Base-by-base conservation (phyloP, 2,113 vertebrate genomes). In the Genyomyrus donnyi region DNA sequence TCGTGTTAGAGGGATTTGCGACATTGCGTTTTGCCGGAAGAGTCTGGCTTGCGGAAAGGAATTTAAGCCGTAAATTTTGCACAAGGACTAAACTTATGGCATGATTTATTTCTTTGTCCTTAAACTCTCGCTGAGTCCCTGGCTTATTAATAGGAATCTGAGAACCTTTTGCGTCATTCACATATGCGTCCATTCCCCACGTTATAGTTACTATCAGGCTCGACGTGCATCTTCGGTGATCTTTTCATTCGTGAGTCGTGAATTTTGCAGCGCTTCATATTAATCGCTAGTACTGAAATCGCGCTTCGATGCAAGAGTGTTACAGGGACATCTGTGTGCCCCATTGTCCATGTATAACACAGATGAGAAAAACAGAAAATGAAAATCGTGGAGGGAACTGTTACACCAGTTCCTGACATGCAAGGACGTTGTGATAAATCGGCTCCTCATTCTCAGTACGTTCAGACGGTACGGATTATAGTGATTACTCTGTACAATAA, bases 21-120 rank as follows among this genome's bases (percentile, higher is more conserved):
- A n/a, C 49, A 19, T 27, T 19, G 48, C 6, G 15, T 86, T 86
- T 46, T n/a, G 48, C 85, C 85, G n/a, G 42, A 87, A 87, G 13
- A 87, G 4, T 50, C 13, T 5, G 15, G 11, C 49, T 87, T 46
- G 17, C 7, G 15, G 52, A 45, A 31, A 88, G 24, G 42, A 46
- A 45, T 39, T 10, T 45, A 56, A n/a, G 87, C 39, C 35, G 39
- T 88, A 62, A 88, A 62, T 58, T 88, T 66, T 88, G 35, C 39
- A 88, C 87, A 88, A 88, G 87, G 87, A 88, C 87, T 88, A 15
- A 62, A 45, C 8, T 62, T 45, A 58, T 45, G 87, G 87, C 31
- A n/a, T 31, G 49, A 87, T 87, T 87, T 87, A 87, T 52, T 52
- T 52, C 1, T 52, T 87, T 31, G 49, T 87, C 49, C 85, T 87